Base-by-base conservation (phyloP, 1,140 invertebrate genomes). In the Acromyrmex charruanus region DNA sequence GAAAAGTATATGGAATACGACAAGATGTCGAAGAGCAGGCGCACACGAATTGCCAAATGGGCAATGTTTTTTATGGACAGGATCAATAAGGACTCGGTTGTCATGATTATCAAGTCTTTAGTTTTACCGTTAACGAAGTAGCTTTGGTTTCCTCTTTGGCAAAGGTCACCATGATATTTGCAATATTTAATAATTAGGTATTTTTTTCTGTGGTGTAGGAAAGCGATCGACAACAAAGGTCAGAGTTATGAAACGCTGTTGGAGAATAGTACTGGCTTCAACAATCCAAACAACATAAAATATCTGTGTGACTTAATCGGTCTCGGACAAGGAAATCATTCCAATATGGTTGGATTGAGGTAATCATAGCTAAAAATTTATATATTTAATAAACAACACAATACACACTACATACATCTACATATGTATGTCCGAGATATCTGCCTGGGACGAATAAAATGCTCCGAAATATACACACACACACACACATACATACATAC, bases 271-370 rank as follows among this genome's bases (percentile, higher is more conserved):
- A 96, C 97, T 91, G 98, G 98, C 90, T 99, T 98, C 96, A 97
- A 97, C 96, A 99, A 99, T 96, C 98, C 98, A 58, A 98, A 98
- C 95, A 98, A 97, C 96, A 97, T 98, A 92, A 97, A 97, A 95
- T 97, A 97, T 96, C 96, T 98, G 81, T 96, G 97, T 88, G 96
- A 97, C 92, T 96, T 97, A 80, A 96, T 98, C 93, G 97, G 97
- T 77, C 96, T 98, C 88, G 95, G 96, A 85, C 96, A 96, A 91
- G 96, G 97, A 87, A 97, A 97, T 92, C 96, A 97, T 91, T 97
- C 97, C 2, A 96, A 98, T 85, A 97, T 98, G 96, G 94, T 96
- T 87, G 96, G 96, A 63, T 94, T 98, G 58, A 97, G 97, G 97
- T 98, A 96, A 69, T 59, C 51, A 18, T 87, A 44, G 39, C 39